phyloP scores from a whole-genome alignment of 2,113 vertebrate genomes.

The Mus pahari region DNA sequence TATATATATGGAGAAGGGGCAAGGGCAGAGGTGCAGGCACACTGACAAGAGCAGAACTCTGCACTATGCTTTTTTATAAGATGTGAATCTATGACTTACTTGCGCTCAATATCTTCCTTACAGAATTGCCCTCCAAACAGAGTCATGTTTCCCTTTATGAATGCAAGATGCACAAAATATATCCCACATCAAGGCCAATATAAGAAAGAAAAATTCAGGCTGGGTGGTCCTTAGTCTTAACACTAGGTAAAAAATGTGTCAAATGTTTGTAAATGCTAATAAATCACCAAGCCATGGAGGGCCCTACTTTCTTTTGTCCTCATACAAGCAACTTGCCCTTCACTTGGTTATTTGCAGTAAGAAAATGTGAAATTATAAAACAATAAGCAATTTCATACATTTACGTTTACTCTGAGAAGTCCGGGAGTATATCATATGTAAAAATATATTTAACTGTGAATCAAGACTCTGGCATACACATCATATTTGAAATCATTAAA shows the following conservation, averaged over 20 bases:
- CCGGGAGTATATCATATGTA: slow-evolving; percentile 48
- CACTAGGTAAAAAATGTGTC: background rate
- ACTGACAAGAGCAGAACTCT: background rate
- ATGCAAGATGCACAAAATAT: background rate
- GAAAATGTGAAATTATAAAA: background rate
- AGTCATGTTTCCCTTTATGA: background rate
- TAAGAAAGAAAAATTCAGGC: background rate
- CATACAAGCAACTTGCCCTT: background rate
- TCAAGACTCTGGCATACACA: slow-evolving; percentile 34
- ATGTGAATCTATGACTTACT: background rate
- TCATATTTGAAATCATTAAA: slow-evolving; percentile 67
- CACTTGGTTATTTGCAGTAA: background rate
- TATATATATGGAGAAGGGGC: too few species aligned
- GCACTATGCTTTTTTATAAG: background rate
- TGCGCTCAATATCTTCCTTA: background rate
- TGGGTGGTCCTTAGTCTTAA: background rate
- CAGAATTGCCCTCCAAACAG: background rate
- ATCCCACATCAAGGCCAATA: background rate
- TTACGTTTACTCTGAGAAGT: slow-evolving; percentile 43
- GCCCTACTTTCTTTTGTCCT: background rate
- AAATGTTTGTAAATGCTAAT: background rate
- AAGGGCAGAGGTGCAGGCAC: background rate
- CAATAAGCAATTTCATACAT: background rate
- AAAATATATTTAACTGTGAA: slow-evolving; percentile 55
- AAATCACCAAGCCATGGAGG: background rate